Percentiles rank a stretch among this genome's conserved stretches.
Evolutionary conservation across 2,888 invertebrate genomes (phyloP).

Genomic region (Nudaria mundana): DNA sequence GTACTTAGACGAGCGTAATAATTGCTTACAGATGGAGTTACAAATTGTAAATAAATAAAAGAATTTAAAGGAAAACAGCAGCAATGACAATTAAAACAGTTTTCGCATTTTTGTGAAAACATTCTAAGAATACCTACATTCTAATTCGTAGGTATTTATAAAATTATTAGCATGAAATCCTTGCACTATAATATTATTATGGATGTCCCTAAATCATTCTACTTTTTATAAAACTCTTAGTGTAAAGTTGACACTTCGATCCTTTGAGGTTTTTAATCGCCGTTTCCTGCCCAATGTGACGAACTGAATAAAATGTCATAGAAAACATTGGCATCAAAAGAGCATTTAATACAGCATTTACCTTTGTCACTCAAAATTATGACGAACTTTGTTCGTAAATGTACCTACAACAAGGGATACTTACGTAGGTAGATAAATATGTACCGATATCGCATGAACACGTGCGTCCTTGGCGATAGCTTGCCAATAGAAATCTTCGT

Average conservation of each 20-base stretch:
- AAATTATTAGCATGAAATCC: no score
- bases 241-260: slow-evolving; percentile 37
- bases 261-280: slow-evolving; percentile 52
- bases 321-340: slow-evolving; percentile 65
- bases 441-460: slow-evolving; percentile 24
- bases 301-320: slow-evolving; percentile 42
- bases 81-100: no score
- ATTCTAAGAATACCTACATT: no score
- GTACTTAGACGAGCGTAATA: no score
- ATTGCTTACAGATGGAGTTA: no score
- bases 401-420: slow-evolving; percentile 32
- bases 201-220: no score
- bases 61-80: no score
- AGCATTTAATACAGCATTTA: slow-evolving; percentile 71
- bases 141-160: no score
- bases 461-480: slow-evolving; percentile 17
- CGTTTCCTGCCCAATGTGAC: slow-evolving; percentile 61
- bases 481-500: no score
- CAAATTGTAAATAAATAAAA: no score
- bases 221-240: slow-evolving; percentile 13
- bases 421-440: slow-evolving; percentile 21
- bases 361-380: slow-evolving; percentile 72
- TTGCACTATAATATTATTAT: no score
- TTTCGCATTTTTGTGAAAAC: no score
- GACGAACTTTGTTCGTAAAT: slow-evolving; percentile 42